Conservation (phyloP, 2,888 invertebrate genomes). For the Merodon equestris region DNA sequence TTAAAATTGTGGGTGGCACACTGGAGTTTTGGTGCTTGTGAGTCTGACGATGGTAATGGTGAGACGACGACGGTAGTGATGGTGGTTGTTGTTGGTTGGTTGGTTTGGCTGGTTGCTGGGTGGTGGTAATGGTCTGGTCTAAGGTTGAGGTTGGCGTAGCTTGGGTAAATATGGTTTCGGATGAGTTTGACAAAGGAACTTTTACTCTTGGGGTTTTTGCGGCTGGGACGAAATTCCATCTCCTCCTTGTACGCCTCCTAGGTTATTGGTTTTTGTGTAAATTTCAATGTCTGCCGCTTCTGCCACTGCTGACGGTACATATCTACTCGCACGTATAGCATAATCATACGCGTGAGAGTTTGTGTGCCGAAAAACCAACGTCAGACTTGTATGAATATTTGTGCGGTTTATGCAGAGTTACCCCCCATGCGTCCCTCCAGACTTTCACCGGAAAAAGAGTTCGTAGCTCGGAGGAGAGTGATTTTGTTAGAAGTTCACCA, state of each 20-base stretch:
- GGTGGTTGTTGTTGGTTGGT: conserved; percentile 39
- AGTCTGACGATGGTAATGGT: conserved; percentile 36
- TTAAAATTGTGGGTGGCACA: conserved; percentile 55
- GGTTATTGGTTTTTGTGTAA: conserved; percentile 38
- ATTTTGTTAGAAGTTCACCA: conserved; percentile 68
- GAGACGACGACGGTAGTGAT: conserved; percentile 29
- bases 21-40: conserved; percentile 6
- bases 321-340: no score
- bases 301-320: neutral
- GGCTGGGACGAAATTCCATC: conserved; percentile 63
- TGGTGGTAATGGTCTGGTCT: neutral
- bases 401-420: conserved; percentile 43
- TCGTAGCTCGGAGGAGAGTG: conserved; percentile 33
- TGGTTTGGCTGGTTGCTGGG: conserved; percentile 4
- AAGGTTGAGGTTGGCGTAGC: conserved; percentile 40
- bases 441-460: neutral
- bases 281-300: conserved; percentile 25
- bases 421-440: conserved; percentile 21
- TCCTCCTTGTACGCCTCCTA: conserved; percentile 9
- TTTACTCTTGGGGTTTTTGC: conserved; percentile 66
- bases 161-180: conserved; percentile 67
- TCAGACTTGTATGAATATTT: conserved; percentile 63
- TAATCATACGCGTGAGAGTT: conserved; percentile 9
- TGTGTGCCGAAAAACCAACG: conserved; percentile 26
- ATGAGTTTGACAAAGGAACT: conserved; percentile 69